These are phyloP conservation scores for Rhombomys opimus DNA, from an alignment of 2,113 vertebrate species.

Conservation along the genomic window DNA sequence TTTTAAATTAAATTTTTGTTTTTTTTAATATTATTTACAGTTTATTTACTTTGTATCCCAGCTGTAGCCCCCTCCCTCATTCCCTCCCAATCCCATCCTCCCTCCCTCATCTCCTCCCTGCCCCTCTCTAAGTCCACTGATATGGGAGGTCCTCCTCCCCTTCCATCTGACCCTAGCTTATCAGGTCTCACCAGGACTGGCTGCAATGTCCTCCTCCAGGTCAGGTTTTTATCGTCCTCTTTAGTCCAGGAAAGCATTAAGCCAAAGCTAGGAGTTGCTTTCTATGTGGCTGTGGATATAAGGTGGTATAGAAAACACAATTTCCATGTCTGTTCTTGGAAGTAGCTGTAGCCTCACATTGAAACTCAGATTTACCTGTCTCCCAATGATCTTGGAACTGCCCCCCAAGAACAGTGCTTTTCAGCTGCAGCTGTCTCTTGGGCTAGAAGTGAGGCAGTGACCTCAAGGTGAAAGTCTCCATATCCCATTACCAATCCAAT, in stretches of 20 bases:
- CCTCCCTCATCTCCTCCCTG: too few relatives aligned
- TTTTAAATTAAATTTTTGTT: too few relatives aligned
- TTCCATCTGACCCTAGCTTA: too few relatives aligned
- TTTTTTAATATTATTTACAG: too few relatives aligned
- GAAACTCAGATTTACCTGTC: slow-evolving; percentile 29
- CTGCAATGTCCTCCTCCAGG: too few relatives aligned
- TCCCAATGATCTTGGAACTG: neutral
- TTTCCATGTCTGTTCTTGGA: neutral
- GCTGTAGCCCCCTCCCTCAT: too few relatives aligned
- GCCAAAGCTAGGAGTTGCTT: neutral
- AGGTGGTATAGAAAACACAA: neutral
- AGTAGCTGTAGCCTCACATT: neutral
- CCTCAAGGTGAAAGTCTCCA: slow-evolving; percentile 88
- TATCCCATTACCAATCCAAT: slow-evolving; percentile 90
- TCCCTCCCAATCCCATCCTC: too few relatives aligned
- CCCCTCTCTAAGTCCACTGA: too few relatives aligned
- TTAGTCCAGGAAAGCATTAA: neutral
- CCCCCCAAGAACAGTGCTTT: slow-evolving; percentile 76
- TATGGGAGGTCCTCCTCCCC: too few relatives aligned
- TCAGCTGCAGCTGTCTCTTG: slow-evolving; percentile 67
- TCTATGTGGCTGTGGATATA: neutral
- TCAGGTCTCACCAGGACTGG: too few relatives aligned
- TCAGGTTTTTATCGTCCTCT: neutral
- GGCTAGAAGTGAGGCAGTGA: slow-evolving; percentile 81
- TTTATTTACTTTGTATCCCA: too few relatives aligned